Evolutionary conservation across 2,113 vertebrate genomes (phyloP).

Genomic region (Ornithorhynchus anatinus): DNA sequence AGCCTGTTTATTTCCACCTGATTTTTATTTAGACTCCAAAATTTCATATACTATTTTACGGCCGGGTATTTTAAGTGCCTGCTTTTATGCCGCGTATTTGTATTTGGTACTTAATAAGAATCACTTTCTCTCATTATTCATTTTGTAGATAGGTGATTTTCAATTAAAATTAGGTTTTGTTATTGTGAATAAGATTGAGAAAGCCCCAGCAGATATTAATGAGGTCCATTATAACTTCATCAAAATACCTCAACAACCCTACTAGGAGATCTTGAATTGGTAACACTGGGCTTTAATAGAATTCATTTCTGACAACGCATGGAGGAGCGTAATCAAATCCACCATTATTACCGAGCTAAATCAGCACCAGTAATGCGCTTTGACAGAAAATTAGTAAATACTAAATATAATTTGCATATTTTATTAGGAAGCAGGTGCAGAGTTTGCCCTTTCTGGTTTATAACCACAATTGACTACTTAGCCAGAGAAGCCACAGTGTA

Average conservation of each 20-base stretch:
- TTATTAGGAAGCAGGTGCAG: constrained; percentile 16
- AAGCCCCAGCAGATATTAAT: background rate
- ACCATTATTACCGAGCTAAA: background rate
- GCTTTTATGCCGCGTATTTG: background rate
- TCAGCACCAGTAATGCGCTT: background rate
- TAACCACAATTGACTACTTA: background rate
- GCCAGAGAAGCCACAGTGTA: constrained; percentile 4
- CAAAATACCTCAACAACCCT: background rate
- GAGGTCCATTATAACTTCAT: background rate
- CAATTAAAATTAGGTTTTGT: background rate
- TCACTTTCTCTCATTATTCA: background rate
- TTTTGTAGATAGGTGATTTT: background rate
- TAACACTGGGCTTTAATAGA: background rate
- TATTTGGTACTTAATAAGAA: background rate
- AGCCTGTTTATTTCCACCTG: background rate
- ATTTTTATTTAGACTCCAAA: background rate
- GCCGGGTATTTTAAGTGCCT: background rate
- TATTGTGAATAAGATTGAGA: background rate
- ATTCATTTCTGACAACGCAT: background rate
- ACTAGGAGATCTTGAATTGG: background rate
- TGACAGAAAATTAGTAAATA: background rate
- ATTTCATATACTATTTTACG: background rate
- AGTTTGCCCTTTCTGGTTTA: constrained; percentile 12
- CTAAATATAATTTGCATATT: background rate
- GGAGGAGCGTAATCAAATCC: background rate